These are phyloP conservation scores for Bradynema listronoti DNA, from an alignment of 1,140 invertebrate species.

Conservation along the genomic window DNA sequence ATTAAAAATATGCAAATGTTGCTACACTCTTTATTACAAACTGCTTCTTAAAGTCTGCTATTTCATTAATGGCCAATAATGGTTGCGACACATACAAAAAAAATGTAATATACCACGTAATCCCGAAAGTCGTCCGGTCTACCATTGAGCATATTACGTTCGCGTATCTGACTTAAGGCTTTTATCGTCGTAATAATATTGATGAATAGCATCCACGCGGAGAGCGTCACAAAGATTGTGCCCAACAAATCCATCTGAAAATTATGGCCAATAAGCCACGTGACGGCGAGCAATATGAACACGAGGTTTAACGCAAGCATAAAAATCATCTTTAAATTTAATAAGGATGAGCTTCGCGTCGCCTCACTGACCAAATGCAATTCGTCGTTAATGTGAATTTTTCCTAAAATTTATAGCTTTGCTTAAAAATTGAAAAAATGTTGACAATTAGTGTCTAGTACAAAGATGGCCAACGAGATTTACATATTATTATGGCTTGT, in stretches of 20 bases:
- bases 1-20: too few species aligned
- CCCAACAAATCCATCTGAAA: constrained; percentile 5
- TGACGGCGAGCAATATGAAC: not conserved
- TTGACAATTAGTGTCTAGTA: too few species aligned
- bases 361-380: constrained; percentile 3
- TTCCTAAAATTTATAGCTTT: too few species aligned
- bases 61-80: too few species aligned
- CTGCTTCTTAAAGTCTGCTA: too few species aligned
- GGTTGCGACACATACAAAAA: too few species aligned
- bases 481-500: too few species aligned
- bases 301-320: not conserved
- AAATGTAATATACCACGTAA: constrained; percentile 6
- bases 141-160: not conserved
- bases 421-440: too few species aligned
- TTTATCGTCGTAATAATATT: not conserved
- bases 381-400: too few species aligned
- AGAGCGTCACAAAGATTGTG: constrained; percentile 2
- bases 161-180: not conserved
- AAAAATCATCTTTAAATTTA: not conserved
- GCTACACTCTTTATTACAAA: too few species aligned
- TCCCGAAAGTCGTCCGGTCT: constrained; percentile 3
- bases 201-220: not conserved
- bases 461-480: too few species aligned
- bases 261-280: constrained; percentile 1
- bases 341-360: not conserved